Conservation (phyloP, 1,140 invertebrate species). For the Conus ventricosus region DNA sequence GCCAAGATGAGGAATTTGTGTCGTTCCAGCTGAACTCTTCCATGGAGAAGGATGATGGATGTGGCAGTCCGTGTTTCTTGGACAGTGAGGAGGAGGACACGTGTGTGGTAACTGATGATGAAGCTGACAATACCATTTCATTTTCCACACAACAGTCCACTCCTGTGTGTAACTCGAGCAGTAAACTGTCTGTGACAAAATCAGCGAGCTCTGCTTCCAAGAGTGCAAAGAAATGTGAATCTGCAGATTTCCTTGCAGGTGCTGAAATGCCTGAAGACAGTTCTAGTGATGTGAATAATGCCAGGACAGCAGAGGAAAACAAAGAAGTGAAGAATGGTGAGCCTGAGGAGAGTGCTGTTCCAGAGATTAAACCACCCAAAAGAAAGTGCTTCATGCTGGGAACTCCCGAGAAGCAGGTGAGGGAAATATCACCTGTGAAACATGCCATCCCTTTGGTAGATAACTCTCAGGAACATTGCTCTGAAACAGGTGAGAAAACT, state of each 20-base stretch:
- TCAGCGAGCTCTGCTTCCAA: not conserved
- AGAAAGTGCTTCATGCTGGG: conserved; percentile 7
- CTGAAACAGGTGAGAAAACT: not conserved
- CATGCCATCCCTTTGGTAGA: not conserved
- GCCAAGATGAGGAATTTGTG: not conserved
- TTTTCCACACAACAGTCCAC: not conserved
- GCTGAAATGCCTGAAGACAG: not conserved
- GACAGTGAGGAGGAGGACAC: not conserved
- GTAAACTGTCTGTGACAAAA: not conserved
- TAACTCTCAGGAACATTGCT: not conserved
- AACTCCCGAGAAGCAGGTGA: not conserved
- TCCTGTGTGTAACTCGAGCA: not conserved
- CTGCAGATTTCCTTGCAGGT: conserved; percentile 21
- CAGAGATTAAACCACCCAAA: not conserved
- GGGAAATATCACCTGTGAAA: not conserved
- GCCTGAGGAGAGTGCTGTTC: not conserved
- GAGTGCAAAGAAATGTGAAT: not conserved
- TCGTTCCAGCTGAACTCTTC: not conserved
- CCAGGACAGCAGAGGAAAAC: not conserved
- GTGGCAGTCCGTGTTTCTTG: not conserved
- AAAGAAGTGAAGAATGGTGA: not conserved
- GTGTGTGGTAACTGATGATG: not conserved
- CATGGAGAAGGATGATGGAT: not conserved
- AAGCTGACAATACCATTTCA: not conserved
- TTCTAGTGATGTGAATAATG: not conserved